A percentile compares a stretch with the other conserved stretches of the same genome.
phyloP scores from a whole-genome alignment of 2,797 vertebrate species.

The Manis pentadactyla region DNA sequence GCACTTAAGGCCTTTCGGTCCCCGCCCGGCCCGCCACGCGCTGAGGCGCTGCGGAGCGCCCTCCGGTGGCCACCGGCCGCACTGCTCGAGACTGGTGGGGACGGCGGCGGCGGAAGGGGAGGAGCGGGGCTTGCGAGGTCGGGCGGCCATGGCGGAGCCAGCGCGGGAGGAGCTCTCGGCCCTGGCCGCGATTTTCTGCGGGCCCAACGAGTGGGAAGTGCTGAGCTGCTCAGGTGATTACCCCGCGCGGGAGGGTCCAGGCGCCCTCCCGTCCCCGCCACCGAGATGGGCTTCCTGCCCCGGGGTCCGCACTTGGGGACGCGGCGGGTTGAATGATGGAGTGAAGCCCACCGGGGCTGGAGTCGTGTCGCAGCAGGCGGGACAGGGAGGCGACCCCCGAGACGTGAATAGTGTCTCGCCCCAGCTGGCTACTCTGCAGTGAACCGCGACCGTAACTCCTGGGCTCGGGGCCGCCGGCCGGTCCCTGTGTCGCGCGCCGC shows the following conservation, averaged over 20 bases:
- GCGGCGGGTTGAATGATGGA: neutral
- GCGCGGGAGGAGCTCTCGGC: constrained; percentile 87
- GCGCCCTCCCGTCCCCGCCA: neutral
- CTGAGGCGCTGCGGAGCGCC: neutral
- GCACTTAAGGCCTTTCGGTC: rapidly evolving
- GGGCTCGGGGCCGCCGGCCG: neutral
- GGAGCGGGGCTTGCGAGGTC: rapidly evolving
- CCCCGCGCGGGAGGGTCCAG: neutral
- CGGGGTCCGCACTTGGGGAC: neutral
- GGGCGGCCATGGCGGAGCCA: constrained; percentile 77
- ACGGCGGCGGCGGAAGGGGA: neutral
- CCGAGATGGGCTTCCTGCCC: neutral
- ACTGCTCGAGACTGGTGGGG: neutral
- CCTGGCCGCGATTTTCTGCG: constrained; percentile 90
- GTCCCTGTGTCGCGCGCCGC: rapidly evolving
- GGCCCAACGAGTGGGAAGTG: constrained; percentile 87
- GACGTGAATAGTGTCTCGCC: rapidly evolving
- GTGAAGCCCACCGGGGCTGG: rapidly evolving
- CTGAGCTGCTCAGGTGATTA: constrained; percentile 86
- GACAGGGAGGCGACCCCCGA: neutral
- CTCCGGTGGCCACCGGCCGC: neutral
- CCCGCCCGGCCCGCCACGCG: neutral
- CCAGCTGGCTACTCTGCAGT: neutral
- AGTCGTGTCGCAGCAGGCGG: neutral
- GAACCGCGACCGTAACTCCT: rapidly evolving